phyloP scores from a whole-genome alignment of 2,113 vertebrate species.

The Empidonax traillii region DNA sequence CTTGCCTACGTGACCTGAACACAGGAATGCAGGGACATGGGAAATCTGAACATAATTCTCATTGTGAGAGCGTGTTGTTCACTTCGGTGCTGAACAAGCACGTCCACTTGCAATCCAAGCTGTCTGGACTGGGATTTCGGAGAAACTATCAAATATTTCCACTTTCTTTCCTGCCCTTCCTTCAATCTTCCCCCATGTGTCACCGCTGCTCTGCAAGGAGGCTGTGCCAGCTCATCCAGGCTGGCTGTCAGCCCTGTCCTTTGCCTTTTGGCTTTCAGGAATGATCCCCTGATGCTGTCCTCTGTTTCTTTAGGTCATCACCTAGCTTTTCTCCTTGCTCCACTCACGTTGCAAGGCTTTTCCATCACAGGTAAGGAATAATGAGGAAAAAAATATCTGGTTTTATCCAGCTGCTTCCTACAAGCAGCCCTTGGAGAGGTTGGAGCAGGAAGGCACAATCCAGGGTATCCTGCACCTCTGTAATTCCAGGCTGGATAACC shows the following conservation, averaged over 20 bases:
- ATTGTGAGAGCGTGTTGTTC: rapidly evolving
- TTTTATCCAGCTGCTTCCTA: neutral
- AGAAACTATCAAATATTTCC: neutral
- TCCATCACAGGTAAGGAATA: neutral
- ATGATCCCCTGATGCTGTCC: neutral
- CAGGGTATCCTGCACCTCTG: neutral
- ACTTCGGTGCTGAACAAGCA: neutral
- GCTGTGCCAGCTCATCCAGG: neutral
- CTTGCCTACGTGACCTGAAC: neutral
- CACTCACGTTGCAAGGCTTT: neutral
- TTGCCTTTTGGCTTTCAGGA: neutral
- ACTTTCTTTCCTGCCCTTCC: neutral
- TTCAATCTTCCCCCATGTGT: neutral
- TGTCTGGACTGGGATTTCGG: neutral
- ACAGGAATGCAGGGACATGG: neutral
- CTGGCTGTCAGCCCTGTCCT: neutral
- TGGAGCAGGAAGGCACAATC: rapidly evolving
- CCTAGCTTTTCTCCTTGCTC: neutral
- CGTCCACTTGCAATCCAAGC: neutral
- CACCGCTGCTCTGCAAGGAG: neutral
- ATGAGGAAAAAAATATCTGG: neutral
- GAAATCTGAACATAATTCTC: neutral
- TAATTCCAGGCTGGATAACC: neutral
- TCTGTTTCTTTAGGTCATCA: neutral
- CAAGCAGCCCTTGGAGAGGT: neutral